Base-by-base conservation (phyloP, 1,140 invertebrate species). In the Andricus grossulariae region DNA sequence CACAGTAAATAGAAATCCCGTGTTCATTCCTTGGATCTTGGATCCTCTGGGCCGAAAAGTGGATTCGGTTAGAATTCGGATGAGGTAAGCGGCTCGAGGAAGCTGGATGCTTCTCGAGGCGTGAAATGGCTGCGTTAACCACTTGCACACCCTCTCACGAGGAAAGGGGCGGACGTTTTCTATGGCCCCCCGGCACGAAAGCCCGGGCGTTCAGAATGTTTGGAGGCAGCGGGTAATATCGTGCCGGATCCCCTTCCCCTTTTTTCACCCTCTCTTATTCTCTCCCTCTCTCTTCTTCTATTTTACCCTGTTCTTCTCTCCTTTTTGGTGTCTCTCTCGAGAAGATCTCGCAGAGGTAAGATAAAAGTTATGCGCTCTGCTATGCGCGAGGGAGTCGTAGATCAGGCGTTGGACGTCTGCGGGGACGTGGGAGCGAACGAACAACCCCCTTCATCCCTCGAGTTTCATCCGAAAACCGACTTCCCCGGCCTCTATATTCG, bases 361-460 rank as follows among this genome's bases (percentile, higher is more conserved):
- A 90, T 88, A 88, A 90, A 89, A 91, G 89, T 91, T 91, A 90
- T 90, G 89, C 87, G 89, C 86, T 84, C 82, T 79, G 89, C 89
- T 90, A 90, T 91, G 89, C 90, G 89, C 89, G 82, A 89, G 90
- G 90, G 90, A 90, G 89, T 90, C 90, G 85, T 91, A 90, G 79
- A 90, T 91, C 90, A 90, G 77, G 82, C 80, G 78, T 85, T 80
- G 90, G 88, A 90, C 89, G 89, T 90, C 88, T 90, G 88, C 89
- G 88, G 89, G 88, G 89, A 90, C 90, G 89, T 84, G 84, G 82
- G 86, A 86, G 82, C 83, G 77, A 83, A 86, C 84, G 83, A 84
- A 72, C 84, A 83, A 83, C 82, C 54, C 79, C 75, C 82, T 80
- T 55, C 72, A 45, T 74, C 76, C 73, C 76, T 75, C 82, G 80